These are phyloP conservation scores for Nematopogon swammerdamellus DNA, from an alignment of 2,888 invertebrate genomes.

Conservation along the genomic window DNA sequence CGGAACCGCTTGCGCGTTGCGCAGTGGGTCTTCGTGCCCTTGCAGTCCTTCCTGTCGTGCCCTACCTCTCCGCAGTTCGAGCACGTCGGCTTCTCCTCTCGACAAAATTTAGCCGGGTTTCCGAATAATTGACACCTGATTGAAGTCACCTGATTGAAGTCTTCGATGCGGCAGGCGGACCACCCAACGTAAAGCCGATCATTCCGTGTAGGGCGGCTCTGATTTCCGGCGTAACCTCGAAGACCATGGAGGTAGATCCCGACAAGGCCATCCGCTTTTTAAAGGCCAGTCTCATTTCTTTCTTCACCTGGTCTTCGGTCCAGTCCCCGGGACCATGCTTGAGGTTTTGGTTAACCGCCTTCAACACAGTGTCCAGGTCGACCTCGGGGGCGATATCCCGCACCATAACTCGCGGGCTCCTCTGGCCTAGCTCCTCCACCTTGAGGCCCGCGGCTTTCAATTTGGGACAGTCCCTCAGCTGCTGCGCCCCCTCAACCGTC, in stretches of 20 bases:
- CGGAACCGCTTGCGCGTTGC: conserved; percentile 15
- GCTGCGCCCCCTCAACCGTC: no score
- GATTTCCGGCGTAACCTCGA: conserved; percentile 7
- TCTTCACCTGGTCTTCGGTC: background rate
- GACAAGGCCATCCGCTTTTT: background rate
- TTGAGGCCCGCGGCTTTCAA: no score
- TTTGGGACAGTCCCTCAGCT: no score
- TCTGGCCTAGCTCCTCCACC: no score
- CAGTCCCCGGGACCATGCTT: conserved; percentile 4
- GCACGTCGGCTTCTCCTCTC: no score
- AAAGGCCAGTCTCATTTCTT: conserved; percentile 1
- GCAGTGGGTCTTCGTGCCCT: background rate
- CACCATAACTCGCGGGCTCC: no score
- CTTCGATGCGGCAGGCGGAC: no score
- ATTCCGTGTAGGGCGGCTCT: background rate
- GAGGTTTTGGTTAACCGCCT: no score
- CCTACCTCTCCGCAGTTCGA: conserved; percentile 13
- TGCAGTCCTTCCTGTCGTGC: conserved; percentile 9
- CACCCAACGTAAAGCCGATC: no score
- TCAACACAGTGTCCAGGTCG: no score
- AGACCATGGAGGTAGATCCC: conserved; percentile 1
- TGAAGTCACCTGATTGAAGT: conserved; percentile 11
- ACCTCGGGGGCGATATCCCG: no score
- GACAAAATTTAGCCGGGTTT: no score
- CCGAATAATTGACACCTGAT: conserved; percentile 19